Percentiles rank a stretch among this genome's conserved stretches.
phyloP scores from a whole-genome alignment of 2,888 invertebrate species.

The Cecidostiba fungosa region DNA sequence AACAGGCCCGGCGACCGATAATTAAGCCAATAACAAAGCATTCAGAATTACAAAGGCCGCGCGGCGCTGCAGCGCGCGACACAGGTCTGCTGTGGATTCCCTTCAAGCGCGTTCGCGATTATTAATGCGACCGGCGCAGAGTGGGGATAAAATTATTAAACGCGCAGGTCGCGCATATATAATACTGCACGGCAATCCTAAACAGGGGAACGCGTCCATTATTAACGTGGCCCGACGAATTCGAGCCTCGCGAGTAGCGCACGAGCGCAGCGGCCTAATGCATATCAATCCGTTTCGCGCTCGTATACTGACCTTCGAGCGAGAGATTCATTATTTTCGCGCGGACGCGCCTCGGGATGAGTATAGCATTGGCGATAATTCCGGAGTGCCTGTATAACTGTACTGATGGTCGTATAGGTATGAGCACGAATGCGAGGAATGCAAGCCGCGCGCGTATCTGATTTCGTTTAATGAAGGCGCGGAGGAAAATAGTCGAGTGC shows the following conservation, averaged over 20 bases:
- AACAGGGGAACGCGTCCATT: slow-evolving; percentile 43
- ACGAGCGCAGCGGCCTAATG: neutral
- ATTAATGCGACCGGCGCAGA: slow-evolving; percentile 15
- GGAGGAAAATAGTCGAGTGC: slow-evolving; percentile 25
- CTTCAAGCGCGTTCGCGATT: slow-evolving; percentile 3
- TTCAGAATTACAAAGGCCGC: slow-evolving; percentile 39
- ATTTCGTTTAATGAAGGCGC: slow-evolving; percentile 43
- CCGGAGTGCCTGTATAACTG: neutral
- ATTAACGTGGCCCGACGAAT: slow-evolving; percentile 15
- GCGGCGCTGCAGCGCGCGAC: neutral
- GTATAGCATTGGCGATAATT: slow-evolving; percentile 29
- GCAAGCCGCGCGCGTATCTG: slow-evolving; percentile 11
- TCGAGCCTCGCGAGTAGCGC: neutral
- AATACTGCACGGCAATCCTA: slow-evolving; percentile 31
- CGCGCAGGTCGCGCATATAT: too few species aligned
- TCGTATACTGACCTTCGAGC: too few species aligned
- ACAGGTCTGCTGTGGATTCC: neutral
- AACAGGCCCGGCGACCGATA: neutral
- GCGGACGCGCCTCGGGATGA: neutral
- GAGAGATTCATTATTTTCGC: slow-evolving; percentile 19
- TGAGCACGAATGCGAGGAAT: slow-evolving; percentile 18
- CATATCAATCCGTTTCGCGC: slow-evolving; percentile 48
- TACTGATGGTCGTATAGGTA: too few species aligned
- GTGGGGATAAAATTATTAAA: slow-evolving; percentile 55
- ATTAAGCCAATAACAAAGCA: slow-evolving; percentile 40